These are phyloP conservation scores for Lasius fuliginosus DNA, from an alignment of 2,888 invertebrate genomes.

Conservation along the genomic window DNA sequence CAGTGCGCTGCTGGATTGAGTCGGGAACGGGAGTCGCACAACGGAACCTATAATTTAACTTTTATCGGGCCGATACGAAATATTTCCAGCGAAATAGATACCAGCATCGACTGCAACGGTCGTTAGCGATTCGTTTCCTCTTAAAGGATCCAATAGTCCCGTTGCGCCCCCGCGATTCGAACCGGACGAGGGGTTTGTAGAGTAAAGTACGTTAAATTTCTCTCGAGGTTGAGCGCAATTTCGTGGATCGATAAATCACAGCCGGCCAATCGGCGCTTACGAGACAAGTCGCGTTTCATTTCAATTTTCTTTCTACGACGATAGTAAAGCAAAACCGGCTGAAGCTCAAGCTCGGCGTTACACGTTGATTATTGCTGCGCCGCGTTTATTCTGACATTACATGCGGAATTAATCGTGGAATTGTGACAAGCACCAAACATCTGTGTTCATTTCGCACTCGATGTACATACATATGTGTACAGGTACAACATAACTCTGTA, in stretches of 20 bases:
- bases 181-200: background rate
- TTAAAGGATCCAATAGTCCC: conserved; percentile 26
- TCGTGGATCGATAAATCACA: conserved; percentile 44
- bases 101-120: conserved; percentile 37
- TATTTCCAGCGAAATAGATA: too few species aligned
- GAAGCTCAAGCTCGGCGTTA: conserved; percentile 1
- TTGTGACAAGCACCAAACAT: conserved; percentile 19
- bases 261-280: conserved; percentile 25
- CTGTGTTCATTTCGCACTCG: conserved; percentile 8
- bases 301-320: conserved; percentile 31
- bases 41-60: conserved; percentile 40
- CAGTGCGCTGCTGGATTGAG: conserved; percentile 2
- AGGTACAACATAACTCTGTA: background rate
- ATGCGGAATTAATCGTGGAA: conserved; percentile 25
- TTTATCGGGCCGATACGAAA: conserved; percentile 42
- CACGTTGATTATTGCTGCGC: conserved; percentile 10
- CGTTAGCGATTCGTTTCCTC: conserved; percentile 48
- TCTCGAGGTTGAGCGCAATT: conserved; percentile 27
- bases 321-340: background rate
- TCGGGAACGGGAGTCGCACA: background rate
- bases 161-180: conserved; percentile 23
- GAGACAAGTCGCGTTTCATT: conserved; percentile 15
- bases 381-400: conserved; percentile 6
- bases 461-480: background rate
- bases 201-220: conserved; percentile 44